phyloP scores from a whole-genome alignment of 2,113 vertebrate species.

The Thomomys bottae region DNA sequence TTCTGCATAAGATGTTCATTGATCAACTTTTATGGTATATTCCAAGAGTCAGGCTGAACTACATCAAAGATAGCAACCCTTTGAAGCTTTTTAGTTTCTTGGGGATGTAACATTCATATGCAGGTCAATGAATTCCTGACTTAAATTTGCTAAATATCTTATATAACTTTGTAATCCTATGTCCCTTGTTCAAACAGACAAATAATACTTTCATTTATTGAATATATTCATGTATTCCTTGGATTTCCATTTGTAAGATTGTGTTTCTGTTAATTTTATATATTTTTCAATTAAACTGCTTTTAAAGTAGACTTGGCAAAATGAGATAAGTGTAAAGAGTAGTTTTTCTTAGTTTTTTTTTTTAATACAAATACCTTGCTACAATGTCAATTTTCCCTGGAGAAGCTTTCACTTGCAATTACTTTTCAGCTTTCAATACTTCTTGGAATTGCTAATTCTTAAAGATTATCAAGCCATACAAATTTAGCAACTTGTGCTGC shows the following conservation, averaged over 20 bases:
- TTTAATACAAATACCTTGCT: neutral
- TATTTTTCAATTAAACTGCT: neutral
- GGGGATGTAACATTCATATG: neutral
- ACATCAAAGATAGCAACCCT: neutral
- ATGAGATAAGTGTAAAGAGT: neutral
- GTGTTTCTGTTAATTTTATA: neutral
- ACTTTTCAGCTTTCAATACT: neutral
- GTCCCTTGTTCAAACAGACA: neutral
- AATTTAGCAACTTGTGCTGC: neutral
- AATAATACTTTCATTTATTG: neutral
- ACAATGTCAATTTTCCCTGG: neutral
- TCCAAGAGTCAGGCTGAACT: neutral
- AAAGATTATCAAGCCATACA: neutral
- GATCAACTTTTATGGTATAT: neutral
- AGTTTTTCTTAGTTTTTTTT: neutral
- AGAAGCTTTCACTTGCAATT: slow-evolving; percentile 18
- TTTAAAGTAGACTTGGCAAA: neutral
- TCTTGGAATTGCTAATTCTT: neutral
- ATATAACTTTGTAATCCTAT: neutral
- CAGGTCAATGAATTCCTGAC: neutral
- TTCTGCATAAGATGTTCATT: neutral
- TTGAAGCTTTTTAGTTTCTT: neutral
- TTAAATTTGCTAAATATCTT: neutral
- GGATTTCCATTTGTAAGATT: neutral
- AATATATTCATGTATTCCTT: neutral